phyloP scores from a whole-genome alignment of 2,113 vertebrate genomes.

The Mixornis gularis region DNA sequence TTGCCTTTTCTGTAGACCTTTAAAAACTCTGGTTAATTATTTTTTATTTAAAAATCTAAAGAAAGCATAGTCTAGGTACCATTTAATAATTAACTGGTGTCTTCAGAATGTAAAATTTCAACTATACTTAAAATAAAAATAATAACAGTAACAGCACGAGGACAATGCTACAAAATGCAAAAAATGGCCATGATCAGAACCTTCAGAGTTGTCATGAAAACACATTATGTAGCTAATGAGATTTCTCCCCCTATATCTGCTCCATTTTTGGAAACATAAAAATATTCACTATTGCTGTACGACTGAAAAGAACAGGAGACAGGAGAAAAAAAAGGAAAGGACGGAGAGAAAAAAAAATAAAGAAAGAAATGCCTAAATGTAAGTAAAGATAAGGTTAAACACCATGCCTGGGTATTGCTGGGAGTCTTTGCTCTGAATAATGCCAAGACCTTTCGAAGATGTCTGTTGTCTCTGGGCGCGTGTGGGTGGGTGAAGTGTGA shows the following conservation, averaged over 20 bases:
- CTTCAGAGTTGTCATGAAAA: neutral
- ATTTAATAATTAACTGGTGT: conserved; percentile 17
- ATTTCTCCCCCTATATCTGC: neutral
- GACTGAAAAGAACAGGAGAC: neutral
- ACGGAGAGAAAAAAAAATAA: neutral
- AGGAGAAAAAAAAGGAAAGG: accelerated
- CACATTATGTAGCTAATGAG: neutral
- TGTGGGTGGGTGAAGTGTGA: conserved; percentile 47
- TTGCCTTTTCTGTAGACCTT: conserved; percentile 25
- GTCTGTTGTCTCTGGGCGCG: conserved; percentile 47
- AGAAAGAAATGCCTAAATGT: neutral
- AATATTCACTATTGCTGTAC: neutral
- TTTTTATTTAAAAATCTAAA: conserved; percentile 33
- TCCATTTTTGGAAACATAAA: conserved; percentile 7
- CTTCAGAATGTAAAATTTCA: conserved; percentile 3
- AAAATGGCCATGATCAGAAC: neutral
- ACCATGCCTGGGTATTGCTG: conserved; percentile 9
- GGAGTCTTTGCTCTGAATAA: conserved; percentile 35
- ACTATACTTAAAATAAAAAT: neutral
- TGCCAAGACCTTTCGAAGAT: conserved; percentile 50
- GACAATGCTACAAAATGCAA: conserved; percentile 4
- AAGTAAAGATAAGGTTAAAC: conserved; percentile 36
- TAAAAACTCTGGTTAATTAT: conserved; percentile 47
- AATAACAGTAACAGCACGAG: neutral
- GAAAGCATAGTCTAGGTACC: conserved; percentile 6